Percentiles rank a stretch among this genome's conserved stretches.
phyloP scores from a whole-genome alignment of 2,797 vertebrate species.

The Eremophila alpestris region DNA sequence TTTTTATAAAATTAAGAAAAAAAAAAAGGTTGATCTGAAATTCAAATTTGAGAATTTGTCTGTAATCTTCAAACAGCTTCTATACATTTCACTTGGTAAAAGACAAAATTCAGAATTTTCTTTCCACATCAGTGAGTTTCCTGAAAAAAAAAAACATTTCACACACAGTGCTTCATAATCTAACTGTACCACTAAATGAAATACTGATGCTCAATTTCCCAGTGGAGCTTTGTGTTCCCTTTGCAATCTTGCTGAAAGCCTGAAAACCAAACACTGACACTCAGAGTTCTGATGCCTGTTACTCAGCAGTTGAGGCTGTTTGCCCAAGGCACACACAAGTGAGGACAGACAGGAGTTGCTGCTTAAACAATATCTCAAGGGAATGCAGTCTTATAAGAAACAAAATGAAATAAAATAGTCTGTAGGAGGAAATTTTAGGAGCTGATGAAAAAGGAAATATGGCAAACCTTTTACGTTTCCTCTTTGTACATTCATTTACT shows the following conservation, averaged over 20 bases:
- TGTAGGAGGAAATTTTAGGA: neutral
- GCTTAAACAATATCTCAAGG: conserved; percentile 15
- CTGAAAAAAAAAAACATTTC: conserved; percentile 1
- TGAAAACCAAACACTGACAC: conserved; percentile 32
- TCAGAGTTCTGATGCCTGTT: conserved; percentile 25
- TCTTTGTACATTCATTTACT: neutral
- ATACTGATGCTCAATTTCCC: conserved; percentile 24
- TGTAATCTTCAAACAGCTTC: neutral
- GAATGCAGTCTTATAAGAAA: neutral
- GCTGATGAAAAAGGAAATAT: neutral
- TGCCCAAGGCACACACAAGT: neutral
- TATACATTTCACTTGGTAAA: neutral
- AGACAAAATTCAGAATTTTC: neutral
- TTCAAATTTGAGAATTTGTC: neutral
- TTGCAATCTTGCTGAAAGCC: conserved; percentile 47
- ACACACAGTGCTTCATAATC: conserved; percentile 7
- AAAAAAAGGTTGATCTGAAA: neutral
- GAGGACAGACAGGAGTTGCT: neutral
- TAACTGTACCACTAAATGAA: conserved; percentile 24
- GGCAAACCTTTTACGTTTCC: neutral
- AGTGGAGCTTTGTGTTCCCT: conserved; percentile 32
- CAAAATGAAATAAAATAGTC: conserved; percentile 13
- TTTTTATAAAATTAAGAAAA: neutral
- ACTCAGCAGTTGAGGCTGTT: neutral
- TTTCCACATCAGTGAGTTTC: neutral